Conservation (phyloP, 2,888 invertebrate species). For the Brenthis daphne region DNA sequence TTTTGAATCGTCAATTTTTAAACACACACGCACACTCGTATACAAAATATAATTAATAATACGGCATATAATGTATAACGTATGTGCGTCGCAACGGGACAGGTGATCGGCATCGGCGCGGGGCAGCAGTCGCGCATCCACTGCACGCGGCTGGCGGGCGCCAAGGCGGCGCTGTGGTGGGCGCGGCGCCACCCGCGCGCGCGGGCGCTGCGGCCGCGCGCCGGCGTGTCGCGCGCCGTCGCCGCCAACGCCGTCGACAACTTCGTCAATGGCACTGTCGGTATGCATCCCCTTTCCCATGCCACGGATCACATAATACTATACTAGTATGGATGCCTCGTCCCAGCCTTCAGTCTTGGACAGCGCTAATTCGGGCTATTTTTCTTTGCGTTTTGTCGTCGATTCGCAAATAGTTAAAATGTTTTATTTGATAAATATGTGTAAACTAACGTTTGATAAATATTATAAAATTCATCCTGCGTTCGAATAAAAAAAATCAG, state of each 20-base stretch:
- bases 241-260: constrained; percentile 98
- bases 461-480: no score
- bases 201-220: constrained; percentile 89
- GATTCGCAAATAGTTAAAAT: no score
- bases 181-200: constrained; percentile 95
- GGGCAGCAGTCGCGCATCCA: constrained; percentile 99
- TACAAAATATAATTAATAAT: no score
- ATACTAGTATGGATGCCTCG: background rate
- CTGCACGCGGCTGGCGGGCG: constrained; percentile 97
- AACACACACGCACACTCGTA: no score
- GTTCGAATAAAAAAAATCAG: no score
- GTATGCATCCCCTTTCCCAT: constrained; percentile 59
- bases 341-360: no score
- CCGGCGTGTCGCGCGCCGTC: constrained; percentile 93
- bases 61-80: no score
- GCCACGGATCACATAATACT: background rate
- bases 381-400: no score
- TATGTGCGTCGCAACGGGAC: constrained; percentile 31
- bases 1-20: no score
- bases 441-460: no score
- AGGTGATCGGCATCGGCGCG: constrained; percentile 98
- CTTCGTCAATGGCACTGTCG: constrained; percentile 95
- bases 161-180: constrained; percentile 99
- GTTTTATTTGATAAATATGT: no score
- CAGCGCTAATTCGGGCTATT: no score